Evolutionary conservation across 2,888 invertebrate species (phyloP), one percentile per base, ranked within the genome.

Genomic region (Limnephilus auricula): DNA sequence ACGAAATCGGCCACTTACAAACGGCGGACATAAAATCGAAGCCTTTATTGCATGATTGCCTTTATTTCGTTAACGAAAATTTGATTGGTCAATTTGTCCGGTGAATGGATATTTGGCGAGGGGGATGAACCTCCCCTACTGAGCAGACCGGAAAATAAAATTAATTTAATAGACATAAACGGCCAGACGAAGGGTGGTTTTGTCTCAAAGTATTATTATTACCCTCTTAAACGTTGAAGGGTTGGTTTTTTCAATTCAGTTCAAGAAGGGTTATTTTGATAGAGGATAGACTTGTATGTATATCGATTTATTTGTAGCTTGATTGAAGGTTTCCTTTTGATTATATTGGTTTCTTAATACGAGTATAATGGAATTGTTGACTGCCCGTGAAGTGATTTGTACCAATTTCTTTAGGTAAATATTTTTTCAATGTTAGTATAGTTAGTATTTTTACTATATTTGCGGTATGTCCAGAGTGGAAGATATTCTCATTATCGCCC

Each of bases 41-140:
- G 31, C 78, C 87, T 78, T 78, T 87, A 87, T 78, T 87, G 87
- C 78, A 78, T 87, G 87, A 87, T 87, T 87, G 87, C 87, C 78
- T 87, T 87, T 87, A 87, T 87, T 87, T 87, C 87, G 87, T 87
- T 87, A 87, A 87, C 87, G 87, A 87, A 87, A 87, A 87, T 87
- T 87, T 87, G 87, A 87, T 87, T 31, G 87, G 65, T 87, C 87
- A 87, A 65, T 87, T 87, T 87, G 65, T 32, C 65, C 87, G 87
- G 78, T 78, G 31, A 87, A 87, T 87, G 87, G 87, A 34, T 34
- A 78, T 34, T 87, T 31, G 45, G n/a, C 37, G 37, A 84, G n/a
- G 86, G 50, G 30, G 40, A 45, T 13, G 30, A n/a, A 13, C 50
- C 13, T 37, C 65, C 32, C 78, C 32, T 65, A 31, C 87, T 65